Conservation (phyloP, 2,797 vertebrate genomes). For the Nyctibius grandis region DNA sequence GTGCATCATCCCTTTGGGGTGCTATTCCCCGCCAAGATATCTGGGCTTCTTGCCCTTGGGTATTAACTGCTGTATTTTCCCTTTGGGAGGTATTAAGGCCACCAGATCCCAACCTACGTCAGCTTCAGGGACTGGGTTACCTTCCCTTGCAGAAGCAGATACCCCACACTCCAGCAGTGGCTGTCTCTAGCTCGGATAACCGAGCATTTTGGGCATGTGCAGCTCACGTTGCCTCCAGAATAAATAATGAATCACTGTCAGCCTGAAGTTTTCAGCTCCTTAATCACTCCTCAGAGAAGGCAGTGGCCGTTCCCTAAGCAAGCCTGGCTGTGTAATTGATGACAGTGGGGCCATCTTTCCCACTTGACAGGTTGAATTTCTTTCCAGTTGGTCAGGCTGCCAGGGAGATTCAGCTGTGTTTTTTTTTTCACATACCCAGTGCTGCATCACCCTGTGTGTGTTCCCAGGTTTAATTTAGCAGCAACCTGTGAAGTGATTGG, state of each 20-base stretch:
- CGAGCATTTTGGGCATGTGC: not conserved
- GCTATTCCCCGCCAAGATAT: not conserved
- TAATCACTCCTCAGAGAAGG: not conserved
- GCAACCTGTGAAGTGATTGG: not conserved
- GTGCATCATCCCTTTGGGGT: fast-evolving
- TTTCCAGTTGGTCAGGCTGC: not conserved
- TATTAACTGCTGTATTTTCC: not conserved
- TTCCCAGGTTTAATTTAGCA: not conserved
- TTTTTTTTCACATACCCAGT: fast-evolving
- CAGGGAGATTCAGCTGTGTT: not conserved
- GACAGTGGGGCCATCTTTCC: not conserved
- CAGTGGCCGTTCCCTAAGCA: not conserved
- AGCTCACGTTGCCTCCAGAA: not conserved
- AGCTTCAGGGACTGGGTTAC: not conserved
- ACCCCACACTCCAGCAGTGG: not conserved
- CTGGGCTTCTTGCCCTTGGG: not conserved
- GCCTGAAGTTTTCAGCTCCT: not conserved
- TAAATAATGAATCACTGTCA: constrained; percentile 18
- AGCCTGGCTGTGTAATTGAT: fast-evolving
- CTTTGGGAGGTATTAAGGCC: not conserved
- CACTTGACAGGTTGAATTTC: not conserved
- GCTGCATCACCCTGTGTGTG: fast-evolving
- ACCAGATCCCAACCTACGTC: not conserved
- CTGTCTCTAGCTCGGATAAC: not conserved
- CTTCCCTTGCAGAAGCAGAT: not conserved